These are phyloP conservation scores for Caenorhabditis briggsae DNA, from an alignment of 1,140 invertebrate species.

Conservation along the genomic window DNA sequence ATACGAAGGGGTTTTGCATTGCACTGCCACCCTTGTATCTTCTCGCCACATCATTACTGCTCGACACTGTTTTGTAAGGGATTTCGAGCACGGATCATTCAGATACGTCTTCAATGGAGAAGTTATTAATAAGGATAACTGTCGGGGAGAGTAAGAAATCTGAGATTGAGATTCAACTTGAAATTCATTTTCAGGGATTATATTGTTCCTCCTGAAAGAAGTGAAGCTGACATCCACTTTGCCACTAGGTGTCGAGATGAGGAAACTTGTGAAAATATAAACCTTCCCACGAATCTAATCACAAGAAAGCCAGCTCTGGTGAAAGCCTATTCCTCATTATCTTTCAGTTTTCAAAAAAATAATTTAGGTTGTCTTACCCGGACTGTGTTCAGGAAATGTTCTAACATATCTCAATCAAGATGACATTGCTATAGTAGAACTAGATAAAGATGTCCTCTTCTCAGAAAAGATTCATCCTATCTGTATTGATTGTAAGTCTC, in stretches of 20 bases:
- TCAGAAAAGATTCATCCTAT: slow-evolving; percentile 13
- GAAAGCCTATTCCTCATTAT: background rate
- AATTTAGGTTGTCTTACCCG: background rate
- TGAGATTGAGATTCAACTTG: background rate
- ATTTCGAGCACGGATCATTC: background rate
- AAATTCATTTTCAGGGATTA: background rate
- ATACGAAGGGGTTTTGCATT: background rate
- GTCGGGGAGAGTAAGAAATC: background rate
- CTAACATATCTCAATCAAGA: background rate
- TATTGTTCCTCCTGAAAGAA: background rate
- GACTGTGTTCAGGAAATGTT: background rate
- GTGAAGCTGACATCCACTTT: slow-evolving; percentile 4
- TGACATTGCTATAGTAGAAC: slow-evolving; percentile 2
- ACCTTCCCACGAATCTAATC: background rate
- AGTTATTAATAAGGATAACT: background rate
- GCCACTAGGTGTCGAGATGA: background rate
- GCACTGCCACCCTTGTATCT: background rate
- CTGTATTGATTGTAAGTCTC: background rate
- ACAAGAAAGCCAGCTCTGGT: background rate
- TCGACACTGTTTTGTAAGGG: slow-evolving; percentile 15
- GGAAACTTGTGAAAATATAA: background rate
- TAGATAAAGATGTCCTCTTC: background rate
- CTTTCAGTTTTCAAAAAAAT: background rate
- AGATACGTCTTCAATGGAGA: background rate
- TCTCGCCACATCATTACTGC: slow-evolving; percentile 16